Conservation (phyloP, 2,113 vertebrate species). For the Struthidea cinerea region DNA sequence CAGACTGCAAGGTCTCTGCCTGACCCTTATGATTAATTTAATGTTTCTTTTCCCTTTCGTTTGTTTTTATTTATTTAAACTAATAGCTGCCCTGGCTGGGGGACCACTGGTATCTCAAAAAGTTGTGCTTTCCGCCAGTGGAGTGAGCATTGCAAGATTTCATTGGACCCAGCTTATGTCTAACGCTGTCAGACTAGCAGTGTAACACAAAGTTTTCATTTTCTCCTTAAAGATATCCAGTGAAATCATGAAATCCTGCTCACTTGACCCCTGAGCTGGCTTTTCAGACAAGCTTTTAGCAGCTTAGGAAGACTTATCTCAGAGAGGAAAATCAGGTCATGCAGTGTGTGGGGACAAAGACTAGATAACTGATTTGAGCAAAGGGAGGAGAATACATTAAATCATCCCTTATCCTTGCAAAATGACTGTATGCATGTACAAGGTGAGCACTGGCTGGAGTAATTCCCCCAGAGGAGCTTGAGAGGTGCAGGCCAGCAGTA, state of each 20-base stretch:
- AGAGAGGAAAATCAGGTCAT: constrained; percentile 35
- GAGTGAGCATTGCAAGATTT: not conserved
- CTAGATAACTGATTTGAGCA: not conserved
- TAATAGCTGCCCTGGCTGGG: not conserved
- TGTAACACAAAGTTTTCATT: constrained; percentile 8
- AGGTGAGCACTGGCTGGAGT: constrained; percentile 11
- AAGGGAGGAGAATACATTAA: constrained; percentile 18
- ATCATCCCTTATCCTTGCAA: constrained; percentile 29
- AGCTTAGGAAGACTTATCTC: constrained; percentile 38
- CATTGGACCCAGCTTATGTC: not conserved
- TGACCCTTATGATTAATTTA: not conserved
- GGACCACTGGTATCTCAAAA: not conserved
- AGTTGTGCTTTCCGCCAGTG: not conserved
- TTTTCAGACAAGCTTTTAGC: constrained; percentile 52
- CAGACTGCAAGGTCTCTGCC: not conserved
- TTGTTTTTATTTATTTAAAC: not conserved
- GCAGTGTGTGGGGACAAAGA: constrained; percentile 3
- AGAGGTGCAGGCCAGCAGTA: constrained; percentile 44
- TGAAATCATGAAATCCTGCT: constrained; percentile 29
- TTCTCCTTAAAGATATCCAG: constrained; percentile 11
- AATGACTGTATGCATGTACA: not conserved
- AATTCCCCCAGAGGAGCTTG: constrained; percentile 26
- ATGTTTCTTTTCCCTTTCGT: not conserved
- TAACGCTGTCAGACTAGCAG: not conserved
- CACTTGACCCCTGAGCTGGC: constrained; percentile 47